Percentiles rank a stretch among this genome's conserved stretches.
phyloP scores from a whole-genome alignment of 2,797 vertebrate genomes.

The Australoheros facetus region DNA sequence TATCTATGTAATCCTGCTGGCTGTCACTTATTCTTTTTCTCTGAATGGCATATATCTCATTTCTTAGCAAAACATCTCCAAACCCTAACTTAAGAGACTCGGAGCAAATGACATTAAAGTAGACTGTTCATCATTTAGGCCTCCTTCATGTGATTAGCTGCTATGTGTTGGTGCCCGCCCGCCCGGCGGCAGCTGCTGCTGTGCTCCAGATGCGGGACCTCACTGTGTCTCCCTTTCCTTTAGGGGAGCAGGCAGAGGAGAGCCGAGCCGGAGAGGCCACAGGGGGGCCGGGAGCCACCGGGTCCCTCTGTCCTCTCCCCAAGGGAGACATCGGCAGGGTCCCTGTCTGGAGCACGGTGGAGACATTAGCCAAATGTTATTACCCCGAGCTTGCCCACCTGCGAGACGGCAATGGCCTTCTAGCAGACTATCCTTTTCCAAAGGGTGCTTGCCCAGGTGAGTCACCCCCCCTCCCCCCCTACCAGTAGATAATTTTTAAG shows the following conservation, averaged over 20 bases:
- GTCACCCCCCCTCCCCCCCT: conserved; percentile 40
- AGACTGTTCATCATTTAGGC: conserved; percentile 59
- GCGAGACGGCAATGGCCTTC: conserved; percentile 78
- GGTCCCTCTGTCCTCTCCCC: conserved; percentile 77
- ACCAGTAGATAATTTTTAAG: not conserved
- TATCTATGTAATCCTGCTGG: conserved; percentile 24
- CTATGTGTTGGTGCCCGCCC: conserved; percentile 46
- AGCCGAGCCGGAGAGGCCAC: conserved; percentile 76
- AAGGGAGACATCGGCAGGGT: conserved; percentile 81
- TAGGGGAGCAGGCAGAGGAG: conserved; percentile 83
- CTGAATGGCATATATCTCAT: conserved; percentile 55
- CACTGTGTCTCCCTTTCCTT: conserved; percentile 80
- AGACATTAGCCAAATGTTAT: conserved; percentile 83
- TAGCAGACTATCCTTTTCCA: conserved; percentile 80
- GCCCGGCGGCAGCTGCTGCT: conserved; percentile 47
- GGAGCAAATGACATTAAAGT: conserved; percentile 61
- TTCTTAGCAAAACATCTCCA: conserved; percentile 36
- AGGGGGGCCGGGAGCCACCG: conserved; percentile 69
- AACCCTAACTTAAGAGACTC: conserved; percentile 49
- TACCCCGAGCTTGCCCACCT: conserved; percentile 81
- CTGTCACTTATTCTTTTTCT: conserved; percentile 38
- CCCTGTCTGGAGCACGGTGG: conserved; percentile 81
- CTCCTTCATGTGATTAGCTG: conserved; percentile 71
- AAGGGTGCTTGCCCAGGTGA: conserved; percentile 83
- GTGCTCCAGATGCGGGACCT: conserved; percentile 79